Evolutionary conservation across 2,888 invertebrate species (phyloP), one percentile per base, ranked within the genome.

Genomic region (Leptogaster cylindrica): DNA sequence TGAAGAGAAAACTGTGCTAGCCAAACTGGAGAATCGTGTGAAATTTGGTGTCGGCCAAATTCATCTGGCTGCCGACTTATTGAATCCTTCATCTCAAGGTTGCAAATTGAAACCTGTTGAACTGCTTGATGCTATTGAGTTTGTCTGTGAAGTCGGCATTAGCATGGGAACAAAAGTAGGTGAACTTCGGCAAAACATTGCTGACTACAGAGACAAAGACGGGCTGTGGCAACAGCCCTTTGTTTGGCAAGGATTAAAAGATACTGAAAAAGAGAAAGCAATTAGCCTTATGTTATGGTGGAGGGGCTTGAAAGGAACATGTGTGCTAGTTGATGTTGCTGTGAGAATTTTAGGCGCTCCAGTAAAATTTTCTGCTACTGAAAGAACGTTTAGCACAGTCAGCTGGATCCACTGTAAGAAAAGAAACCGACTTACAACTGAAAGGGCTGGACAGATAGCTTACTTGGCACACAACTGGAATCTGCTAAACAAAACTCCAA

Each of bases 361-460:
- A 31, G 65, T 71, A 14, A 70, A 72, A 50, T 73, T 74, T 20
- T 72, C 73, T 27, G 74, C 73, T 16, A 75, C 75, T 27, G 74
- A 75, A 70, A 50, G 74, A 14, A 72, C 73, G 10, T 75, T 74
- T 66, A 74, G 73, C 27, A 74, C 73, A 6, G 71, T 72, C 36
- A 70, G 73, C 8, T 73, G 71, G 70, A 73, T 75, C 12, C 74
- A 75, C 67, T 70, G 66, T 8, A 67, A 72, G 46, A 73, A 73
- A 72, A 70, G 74, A 50, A 74, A 75, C 66, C 69, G 72, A 2
- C 69, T 74, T 6, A 70, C 73, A 25, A 66, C 70, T 25, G 69
- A 71, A 52, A 70, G 72, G 55, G 73, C 73, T 44, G 72, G 68
- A 51, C 73, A 72, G 64, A 48, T 73, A 27, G 68, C 68, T 10